A percentile compares a stretch with the other conserved stretches of the same genome.
Conservation (phyloP, 2,888 invertebrate genomes). For the Ctenicera cuprea region DNA sequence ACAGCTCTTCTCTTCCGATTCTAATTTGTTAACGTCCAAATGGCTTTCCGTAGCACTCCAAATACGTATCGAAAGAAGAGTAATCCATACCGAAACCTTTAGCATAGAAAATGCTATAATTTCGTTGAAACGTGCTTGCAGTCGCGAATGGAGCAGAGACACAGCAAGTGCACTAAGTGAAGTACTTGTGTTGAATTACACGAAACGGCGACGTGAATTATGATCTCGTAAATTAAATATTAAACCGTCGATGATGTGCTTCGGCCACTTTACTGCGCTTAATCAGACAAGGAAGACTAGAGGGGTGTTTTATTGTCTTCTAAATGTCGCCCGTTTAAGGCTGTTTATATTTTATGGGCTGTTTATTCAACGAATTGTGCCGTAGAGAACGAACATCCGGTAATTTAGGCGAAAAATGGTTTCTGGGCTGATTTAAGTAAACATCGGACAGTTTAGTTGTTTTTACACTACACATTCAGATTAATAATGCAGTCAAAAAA, state of each 20-base stretch:
- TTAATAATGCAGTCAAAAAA: too few relatives aligned
- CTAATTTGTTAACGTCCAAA: slow-evolving; percentile 18
- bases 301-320: slow-evolving; percentile 41
- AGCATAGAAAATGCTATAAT: background rate
- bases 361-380: slow-evolving; percentile 27
- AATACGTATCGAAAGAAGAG: too few relatives aligned
- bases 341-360: slow-evolving; percentile 40
- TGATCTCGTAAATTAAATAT: slow-evolving; percentile 48
- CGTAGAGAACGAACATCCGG: slow-evolving; percentile 1
- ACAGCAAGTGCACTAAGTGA: slow-evolving; percentile 22
- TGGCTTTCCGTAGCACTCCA: background rate
- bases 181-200: slow-evolving; percentile 38
- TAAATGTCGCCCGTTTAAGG: slow-evolving; percentile 37
- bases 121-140: background rate
- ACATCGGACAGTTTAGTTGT: background rate
- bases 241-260: slow-evolving; percentile 44
- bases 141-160: slow-evolving; percentile 11
- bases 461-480: too few relatives aligned
- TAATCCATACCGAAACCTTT: too few relatives aligned
- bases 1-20: slow-evolving; percentile 5
- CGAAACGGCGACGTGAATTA: slow-evolving; percentile 20
- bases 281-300: slow-evolving; percentile 32
- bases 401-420: slow-evolving; percentile 12
- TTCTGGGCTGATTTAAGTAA: background rate
- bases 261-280: slow-evolving; percentile 37